Evolutionary conservation across 2,888 invertebrate genomes (phyloP), one percentile per base, ranked within the genome.

Genomic region (Anthophora plumipes): DNA sequence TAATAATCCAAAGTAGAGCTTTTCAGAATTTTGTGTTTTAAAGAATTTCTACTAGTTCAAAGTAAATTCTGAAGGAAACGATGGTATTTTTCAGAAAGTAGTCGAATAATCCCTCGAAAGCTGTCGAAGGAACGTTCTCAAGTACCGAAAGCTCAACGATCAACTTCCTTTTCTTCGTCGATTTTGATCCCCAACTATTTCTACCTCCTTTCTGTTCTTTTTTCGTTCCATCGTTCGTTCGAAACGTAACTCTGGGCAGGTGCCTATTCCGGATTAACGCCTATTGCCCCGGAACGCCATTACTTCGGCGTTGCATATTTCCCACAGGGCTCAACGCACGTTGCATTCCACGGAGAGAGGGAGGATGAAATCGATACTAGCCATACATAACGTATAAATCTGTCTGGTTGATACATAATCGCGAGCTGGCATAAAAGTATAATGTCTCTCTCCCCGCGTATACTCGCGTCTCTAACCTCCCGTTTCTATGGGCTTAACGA

Each of bases 281-380:
- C 79, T 77, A 83, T 83, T 80, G 85, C 78, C 84, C 66, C 74
- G 76, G 79, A 82, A 88, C 83, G 84, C 84, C 86, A 87, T 89
- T 89, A 89, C 88, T 88, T 89, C 84, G 76, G 72, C 82, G 85
- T 83, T 87, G 87, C 84, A 86, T 89, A 89, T 89, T 89, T 89
- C 89, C 89, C 89, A 89, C 83, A 87, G 88, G 89, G 87, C 86
- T 84, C 83, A 85, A 67, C 71, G 60, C 73, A 64, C 66, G 71
- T 81, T 85, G 85, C 86, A 84, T 87, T 87, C 84, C 85, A 78
- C 76, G 54, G 61, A 20, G 59, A 17, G 41, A 46, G 70, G 83
- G 82, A 83, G 74, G 78, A 81, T 43, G 55, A 83, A 88, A 89
- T 89, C 89, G 89, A 89, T 89, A 86, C 78, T 83, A 82, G 57